A percentile compares a stretch with the other conserved stretches of the same genome.
Evolutionary conservation across 2,797 vertebrate genomes (phyloP).

Genomic region (Phoebastria nigripes): DNA sequence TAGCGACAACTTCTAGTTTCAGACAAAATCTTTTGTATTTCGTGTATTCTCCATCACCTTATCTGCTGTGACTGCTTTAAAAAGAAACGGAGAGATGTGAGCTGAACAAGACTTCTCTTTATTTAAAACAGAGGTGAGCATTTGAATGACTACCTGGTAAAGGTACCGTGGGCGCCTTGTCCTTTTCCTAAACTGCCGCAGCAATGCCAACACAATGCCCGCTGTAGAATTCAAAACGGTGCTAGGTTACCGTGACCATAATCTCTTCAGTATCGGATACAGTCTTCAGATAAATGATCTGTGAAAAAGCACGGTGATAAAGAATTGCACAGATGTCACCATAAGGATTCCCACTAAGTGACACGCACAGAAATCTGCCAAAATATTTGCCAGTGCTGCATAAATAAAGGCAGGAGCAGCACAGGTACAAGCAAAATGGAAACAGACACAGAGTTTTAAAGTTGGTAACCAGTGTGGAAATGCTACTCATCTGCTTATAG

Average conservation of each 20-base stretch:
- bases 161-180: fast-evolving
- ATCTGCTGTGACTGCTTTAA: not conserved
- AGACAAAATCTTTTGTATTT: not conserved
- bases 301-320: not conserved
- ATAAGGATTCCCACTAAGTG: not conserved
- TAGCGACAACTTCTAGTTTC: fast-evolving
- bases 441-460: not conserved
- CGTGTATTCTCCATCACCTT: not conserved
- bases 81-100: not conserved
- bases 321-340: fast-evolving
- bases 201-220: not conserved
- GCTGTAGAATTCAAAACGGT: not conserved
- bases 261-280: fast-evolving
- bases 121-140: not conserved
- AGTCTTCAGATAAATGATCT: not conserved
- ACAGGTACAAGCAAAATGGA: not conserved
- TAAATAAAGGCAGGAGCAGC: not conserved
- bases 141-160: not conserved
- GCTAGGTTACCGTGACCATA: not conserved
- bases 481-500: not conserved
- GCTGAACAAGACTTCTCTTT: not conserved
- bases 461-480: not conserved
- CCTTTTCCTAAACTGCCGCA: not conserved
- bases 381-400: fast-evolving
- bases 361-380: not conserved